These are phyloP conservation scores for Fratercula arctica DNA, from an alignment of 2,797 vertebrate species.

Conservation along the genomic window DNA sequence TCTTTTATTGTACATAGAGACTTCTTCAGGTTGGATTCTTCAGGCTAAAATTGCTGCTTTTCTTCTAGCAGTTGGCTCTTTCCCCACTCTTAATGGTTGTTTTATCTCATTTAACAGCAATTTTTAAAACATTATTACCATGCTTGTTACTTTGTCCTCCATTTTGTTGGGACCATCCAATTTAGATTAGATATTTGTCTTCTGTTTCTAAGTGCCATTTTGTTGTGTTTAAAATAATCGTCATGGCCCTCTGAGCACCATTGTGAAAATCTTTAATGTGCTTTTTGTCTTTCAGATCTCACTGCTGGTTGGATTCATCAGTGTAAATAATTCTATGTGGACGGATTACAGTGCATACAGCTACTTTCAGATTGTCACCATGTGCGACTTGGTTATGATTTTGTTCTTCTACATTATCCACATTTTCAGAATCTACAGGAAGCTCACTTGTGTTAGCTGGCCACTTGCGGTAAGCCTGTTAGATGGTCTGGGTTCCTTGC, in stretches of 20 bases:
- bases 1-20: not conserved
- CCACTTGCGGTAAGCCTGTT: constrained; percentile 84
- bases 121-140: not conserved
- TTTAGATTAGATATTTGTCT: not conserved
- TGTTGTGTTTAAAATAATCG: not conserved
- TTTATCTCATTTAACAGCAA: not conserved
- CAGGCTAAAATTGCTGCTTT: not conserved
- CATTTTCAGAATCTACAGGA: constrained; percentile 84
- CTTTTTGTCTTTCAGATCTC: constrained; percentile 76
- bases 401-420: constrained; percentile 88
- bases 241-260: not conserved
- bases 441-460: constrained; percentile 92
- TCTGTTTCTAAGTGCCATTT: not conserved
- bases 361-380: constrained; percentile 89
- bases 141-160: not conserved
- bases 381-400: constrained; percentile 89
- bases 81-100: not conserved
- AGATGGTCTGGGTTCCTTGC: not conserved
- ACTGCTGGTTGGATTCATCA: constrained; percentile 88
- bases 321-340: constrained; percentile 77
- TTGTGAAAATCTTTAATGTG: not conserved
- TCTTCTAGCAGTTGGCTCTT: not conserved
- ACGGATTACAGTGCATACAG: constrained; percentile 78
- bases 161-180: not conserved
- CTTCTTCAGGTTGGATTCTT: not conserved